Evolutionary conservation across 2,113 vertebrate genomes (phyloP).

Genomic region (Ptyas mucosa): DNA sequence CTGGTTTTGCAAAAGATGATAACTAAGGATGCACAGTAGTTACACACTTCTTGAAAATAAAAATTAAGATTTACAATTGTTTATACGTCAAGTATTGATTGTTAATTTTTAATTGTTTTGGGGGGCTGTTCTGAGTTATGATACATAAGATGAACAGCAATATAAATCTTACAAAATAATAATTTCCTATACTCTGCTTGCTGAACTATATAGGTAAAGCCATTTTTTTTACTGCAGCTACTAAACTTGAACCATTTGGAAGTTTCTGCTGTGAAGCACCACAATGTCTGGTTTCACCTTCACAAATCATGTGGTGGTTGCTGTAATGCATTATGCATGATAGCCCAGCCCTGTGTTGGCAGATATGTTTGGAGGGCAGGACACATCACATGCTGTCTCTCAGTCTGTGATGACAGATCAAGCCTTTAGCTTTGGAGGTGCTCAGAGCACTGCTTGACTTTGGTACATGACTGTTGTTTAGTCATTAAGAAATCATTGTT

Average conservation of each 20-base stretch:
- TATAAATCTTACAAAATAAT: neutral
- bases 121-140: neutral
- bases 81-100: neutral
- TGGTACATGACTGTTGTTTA: neutral
- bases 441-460: neutral
- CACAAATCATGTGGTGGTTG: neutral
- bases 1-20: neutral
- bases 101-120: neutral
- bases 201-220: neutral
- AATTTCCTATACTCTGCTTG: neutral
- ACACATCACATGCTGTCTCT: neutral
- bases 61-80: neutral
- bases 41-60: neutral
- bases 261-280: neutral
- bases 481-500: neutral
- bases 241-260: neutral
- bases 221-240: fast-evolving
- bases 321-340: conserved; percentile 14
- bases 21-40: neutral
- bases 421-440: neutral
- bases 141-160: neutral
- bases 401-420: neutral
- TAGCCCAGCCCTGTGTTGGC: conserved; percentile 32
- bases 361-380: conserved; percentile 9
- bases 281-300: neutral